A percentile compares a stretch with the other conserved stretches of the same genome.
These are phyloP conservation scores for Agonopterix arenella DNA, from an alignment of 2,888 invertebrate species.

Conservation along the genomic window DNA sequence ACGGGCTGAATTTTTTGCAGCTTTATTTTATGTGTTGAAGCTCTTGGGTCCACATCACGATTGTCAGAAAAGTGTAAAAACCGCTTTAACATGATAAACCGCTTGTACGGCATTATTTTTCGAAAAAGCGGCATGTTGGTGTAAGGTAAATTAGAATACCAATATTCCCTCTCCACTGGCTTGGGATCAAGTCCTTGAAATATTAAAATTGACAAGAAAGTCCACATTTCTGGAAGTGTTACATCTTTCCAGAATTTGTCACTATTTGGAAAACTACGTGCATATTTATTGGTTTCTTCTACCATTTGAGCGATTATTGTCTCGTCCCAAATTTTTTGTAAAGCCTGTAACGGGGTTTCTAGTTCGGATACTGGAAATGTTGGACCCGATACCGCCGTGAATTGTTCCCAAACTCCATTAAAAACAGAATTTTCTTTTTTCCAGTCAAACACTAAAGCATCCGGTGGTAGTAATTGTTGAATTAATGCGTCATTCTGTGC, in stretches of 20 bases:
- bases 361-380: neutral
- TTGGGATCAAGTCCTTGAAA: neutral
- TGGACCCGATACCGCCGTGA: neutral
- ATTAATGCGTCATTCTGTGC: neutral
- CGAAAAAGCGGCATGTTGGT: neutral
- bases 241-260: neutral
- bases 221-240: neutral
- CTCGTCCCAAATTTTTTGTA: neutral
- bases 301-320: neutral
- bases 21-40: neutral
- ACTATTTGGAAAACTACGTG: neutral
- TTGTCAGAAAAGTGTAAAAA: neutral
- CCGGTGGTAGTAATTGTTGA: neutral
- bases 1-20: constrained; percentile 15
- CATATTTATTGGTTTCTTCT: neutral
- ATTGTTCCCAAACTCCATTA: neutral
- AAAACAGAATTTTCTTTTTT: neutral
- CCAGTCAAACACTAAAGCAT: neutral
- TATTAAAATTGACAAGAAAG: neutral
- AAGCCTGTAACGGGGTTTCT: neutral
- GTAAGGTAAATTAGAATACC: neutral
- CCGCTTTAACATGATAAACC: neutral
- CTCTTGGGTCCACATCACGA: neutral
- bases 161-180: neutral
- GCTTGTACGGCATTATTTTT: neutral